Percentiles rank a stretch among this genome's conserved stretches.
Evolutionary conservation across 2,888 invertebrate genomes (phyloP).

Genomic region (Schizaphis graminum): DNA sequence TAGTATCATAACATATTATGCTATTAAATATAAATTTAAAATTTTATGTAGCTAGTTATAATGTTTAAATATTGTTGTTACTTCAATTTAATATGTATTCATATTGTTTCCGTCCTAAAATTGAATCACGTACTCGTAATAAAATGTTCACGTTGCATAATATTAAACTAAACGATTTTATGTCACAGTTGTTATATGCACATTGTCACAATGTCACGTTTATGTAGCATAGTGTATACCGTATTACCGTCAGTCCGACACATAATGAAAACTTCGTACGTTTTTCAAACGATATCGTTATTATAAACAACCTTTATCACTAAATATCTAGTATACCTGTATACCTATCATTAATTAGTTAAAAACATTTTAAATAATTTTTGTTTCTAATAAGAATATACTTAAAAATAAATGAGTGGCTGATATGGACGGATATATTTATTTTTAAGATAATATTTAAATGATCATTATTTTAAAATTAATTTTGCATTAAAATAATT

Average conservation of each 20-base stretch:
- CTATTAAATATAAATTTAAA: background rate
- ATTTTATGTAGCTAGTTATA: background rate
- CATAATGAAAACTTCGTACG: background rate
- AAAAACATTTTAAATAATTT: background rate
- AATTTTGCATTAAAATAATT: background rate
- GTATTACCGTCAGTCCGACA: background rate
- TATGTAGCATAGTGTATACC: background rate
- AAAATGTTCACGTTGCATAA: background rate
- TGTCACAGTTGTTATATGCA: background rate
- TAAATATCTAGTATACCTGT: background rate
- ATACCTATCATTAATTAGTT: background rate
- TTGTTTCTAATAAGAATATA: background rate
- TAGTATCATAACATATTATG: background rate
- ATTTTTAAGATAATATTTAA: background rate
- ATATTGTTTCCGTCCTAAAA: background rate
- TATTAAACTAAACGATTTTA: conserved; percentile 15
- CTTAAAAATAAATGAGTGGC: background rate
- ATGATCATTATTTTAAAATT: background rate
- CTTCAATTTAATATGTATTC: conserved; percentile 12
- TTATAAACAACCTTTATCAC: background rate
- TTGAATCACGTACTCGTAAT: conserved; percentile 8
- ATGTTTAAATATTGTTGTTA: background rate
- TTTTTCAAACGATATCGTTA: background rate
- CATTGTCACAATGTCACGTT: conserved; percentile 9
- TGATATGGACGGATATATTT: background rate